Conservation (phyloP, 2,113 vertebrate species). For the Dipodomys ordii region DNA sequence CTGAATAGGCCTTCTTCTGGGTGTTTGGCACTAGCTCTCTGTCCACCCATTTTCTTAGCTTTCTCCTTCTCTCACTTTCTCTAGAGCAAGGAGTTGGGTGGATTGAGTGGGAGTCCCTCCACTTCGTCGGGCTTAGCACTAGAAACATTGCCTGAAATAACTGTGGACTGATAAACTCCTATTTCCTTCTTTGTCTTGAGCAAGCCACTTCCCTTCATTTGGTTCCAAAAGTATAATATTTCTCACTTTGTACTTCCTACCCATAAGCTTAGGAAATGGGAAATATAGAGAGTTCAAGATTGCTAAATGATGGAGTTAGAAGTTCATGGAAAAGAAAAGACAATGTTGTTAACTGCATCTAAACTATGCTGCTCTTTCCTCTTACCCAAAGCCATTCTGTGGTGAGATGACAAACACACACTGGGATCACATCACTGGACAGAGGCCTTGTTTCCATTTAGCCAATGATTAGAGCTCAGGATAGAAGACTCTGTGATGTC, state of each 20-base stretch:
- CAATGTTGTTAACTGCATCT: constrained; percentile 23
- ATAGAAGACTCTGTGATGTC: neutral
- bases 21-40: neutral
- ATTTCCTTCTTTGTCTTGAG: neutral
- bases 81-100: neutral
- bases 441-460: neutral
- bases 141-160: neutral
- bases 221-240: neutral
- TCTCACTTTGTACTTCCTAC: neutral
- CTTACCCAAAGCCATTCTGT: neutral
- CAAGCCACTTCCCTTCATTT: neutral
- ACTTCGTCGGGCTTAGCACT: neutral
- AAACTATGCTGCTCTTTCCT: neutral
- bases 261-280: neutral
- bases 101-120: neutral
- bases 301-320: neutral
- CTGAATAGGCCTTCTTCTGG: neutral
- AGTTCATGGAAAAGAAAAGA: constrained; percentile 25
- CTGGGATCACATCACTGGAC: constrained; percentile 17
- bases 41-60: neutral
- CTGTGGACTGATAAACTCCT: neutral
- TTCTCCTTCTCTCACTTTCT: neutral
- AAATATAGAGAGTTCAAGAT: neutral
- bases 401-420: constrained; percentile 40
- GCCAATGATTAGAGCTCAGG: neutral